Base-by-base conservation (phyloP, 2,888 invertebrate species). In the Phania funesta region DNA sequence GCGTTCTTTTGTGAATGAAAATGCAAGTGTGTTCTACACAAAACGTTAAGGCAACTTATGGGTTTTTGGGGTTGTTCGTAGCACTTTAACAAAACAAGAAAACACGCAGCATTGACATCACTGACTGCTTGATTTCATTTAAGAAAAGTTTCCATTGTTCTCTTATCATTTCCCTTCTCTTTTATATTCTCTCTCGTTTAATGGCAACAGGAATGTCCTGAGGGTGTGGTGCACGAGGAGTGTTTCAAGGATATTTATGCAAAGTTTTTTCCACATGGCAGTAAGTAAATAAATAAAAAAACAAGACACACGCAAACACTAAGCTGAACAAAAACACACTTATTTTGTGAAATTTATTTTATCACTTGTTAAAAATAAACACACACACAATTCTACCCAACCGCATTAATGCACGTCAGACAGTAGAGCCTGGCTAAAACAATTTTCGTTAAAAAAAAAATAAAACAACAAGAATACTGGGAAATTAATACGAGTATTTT, bases 161-260 rank as follows among this genome's bases (percentile, higher is more conserved):
- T 56, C 22, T 58, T 67, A 67, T 38, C 48, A 22, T 67, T 48
- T 6, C 16, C 20, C 3, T 65, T 29, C 6, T 44, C 26, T 20
- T 58, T 20, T 29, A 3, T 35, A 11, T 46, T 52, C 22, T 58
- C 13, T 13, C 9, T 20, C n/a, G 2, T 18, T 32, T 32, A 64
- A 38, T 50, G 58, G 20, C 94, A 94, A n/a, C 94, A 98, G 98
- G 97, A 98, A 92, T 98, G 98, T 92, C 98, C 99, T 6, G 97
- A 98, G 89, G 99, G 99, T 54, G 96, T 98, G 77, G 98, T 99
- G 56, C 97, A 97, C 88, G 98, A 99, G 91, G 98, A 98, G 89
- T 96, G 97, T 84, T 99, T 99, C 92, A 98, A 98, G 92, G 98
- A 98, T 89, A 98, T 99, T 88, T 99, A 99, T 92, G 97, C 98